Evolutionary conservation across 2,113 vertebrate genomes (phyloP).

Genomic region (Crotalus viridis): DNA sequence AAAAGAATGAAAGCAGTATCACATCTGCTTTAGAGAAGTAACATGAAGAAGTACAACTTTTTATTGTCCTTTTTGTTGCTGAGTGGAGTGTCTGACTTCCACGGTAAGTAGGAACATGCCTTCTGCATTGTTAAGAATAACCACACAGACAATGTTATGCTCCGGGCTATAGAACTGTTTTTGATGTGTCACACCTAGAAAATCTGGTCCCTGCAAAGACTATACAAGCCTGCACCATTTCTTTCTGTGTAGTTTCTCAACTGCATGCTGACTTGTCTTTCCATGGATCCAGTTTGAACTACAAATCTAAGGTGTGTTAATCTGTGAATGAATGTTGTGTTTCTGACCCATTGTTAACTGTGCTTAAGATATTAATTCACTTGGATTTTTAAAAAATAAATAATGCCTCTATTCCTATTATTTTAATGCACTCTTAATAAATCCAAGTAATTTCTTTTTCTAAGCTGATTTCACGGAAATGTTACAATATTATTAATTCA

Average conservation of each 20-base stretch:
- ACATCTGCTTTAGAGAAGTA: slow-evolving; percentile 50
- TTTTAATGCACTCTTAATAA: background rate
- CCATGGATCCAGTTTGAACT: background rate
- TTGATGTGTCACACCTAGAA: slow-evolving; percentile 53
- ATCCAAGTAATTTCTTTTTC: background rate
- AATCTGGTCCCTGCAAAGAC: slow-evolving; percentile 24
- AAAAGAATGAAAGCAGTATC: slow-evolving; percentile 51
- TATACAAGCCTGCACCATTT: slow-evolving; percentile 51
- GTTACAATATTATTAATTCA: slow-evolving; percentile 29
- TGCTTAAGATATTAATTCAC: slow-evolving; percentile 11
- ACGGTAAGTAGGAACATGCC: slow-evolving; percentile 69
- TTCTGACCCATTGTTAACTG: background rate
- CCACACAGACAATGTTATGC: slow-evolving; percentile 15
- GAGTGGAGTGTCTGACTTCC: slow-evolving; percentile 17
- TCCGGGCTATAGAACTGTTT: slow-evolving; percentile 38
- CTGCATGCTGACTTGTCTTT: background rate
- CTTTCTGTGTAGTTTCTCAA: slow-evolving; percentile 25
- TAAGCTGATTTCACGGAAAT: background rate
- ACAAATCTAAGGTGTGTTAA: slow-evolving; percentile 1
- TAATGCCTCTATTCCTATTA: background rate
- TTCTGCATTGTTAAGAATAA: slow-evolving; percentile 25
- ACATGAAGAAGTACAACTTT: slow-evolving; percentile 52
- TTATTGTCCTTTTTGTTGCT: slow-evolving; percentile 57
- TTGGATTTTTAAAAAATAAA: background rate
- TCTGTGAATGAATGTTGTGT: background rate